Conservation (phyloP, 2,888 invertebrate genomes). For the Luffia ferchaultella region DNA sequence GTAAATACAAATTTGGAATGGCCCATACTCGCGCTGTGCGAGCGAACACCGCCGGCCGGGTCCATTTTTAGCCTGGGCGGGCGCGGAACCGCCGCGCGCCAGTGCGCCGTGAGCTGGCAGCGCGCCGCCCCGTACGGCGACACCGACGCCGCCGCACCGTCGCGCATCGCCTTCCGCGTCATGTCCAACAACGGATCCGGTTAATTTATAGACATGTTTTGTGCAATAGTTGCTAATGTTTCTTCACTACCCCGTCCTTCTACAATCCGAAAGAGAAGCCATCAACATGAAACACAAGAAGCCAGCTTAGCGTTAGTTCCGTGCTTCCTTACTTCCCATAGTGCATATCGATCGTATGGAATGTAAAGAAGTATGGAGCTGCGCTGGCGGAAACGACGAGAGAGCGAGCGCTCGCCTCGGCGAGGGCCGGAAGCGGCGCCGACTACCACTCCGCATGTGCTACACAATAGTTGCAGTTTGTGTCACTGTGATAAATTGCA, state of each 20-base stretch:
- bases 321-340: conserved; percentile 98
- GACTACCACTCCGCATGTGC: conserved; percentile 14
- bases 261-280: conserved; percentile 21
- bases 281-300: conserved; percentile 7
- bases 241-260: too few relatives aligned
- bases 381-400: conserved; percentile 55
- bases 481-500: too few relatives aligned
- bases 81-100: conserved; percentile 56
- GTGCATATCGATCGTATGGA: conserved; percentile 85
- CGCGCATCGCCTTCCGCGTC: not conserved
- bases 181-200: not conserved
- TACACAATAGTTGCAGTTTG: too few relatives aligned
- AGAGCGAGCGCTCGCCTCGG: conserved; percentile 4
- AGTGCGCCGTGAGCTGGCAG: conserved; percentile 55
- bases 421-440: not conserved
- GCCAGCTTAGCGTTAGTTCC: conserved; percentile 76
- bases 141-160: conserved; percentile 18
- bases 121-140: conserved; percentile 54
- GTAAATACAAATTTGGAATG: conserved; percentile 86
- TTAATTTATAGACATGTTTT: too few relatives aligned
- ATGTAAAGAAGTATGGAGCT: conserved; percentile 98
- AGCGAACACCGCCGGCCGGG: conserved; percentile 60
- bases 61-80: conserved; percentile 67
- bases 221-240: too few relatives aligned
- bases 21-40: conserved; percentile 62